Evolutionary conservation across 2,888 invertebrate species (phyloP), one percentile per base, ranked within the genome.

Genomic region (Pterostichus niger): DNA sequence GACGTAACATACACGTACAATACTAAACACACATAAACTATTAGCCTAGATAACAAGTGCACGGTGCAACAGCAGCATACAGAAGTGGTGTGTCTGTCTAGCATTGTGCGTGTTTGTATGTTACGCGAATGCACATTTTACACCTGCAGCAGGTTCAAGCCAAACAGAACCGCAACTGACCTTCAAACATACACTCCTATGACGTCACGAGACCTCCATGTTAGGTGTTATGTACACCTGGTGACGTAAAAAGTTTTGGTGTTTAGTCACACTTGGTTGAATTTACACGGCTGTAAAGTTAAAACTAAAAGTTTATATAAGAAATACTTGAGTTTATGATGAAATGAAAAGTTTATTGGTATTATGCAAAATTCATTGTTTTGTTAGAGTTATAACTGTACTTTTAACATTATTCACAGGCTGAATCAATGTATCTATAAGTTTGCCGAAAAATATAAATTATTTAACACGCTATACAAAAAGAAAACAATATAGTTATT

Each of bases 201-300:
- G 33, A 33, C 33, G 35, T 64, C 11, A 33, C 64, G 35, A 49
- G 49, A 35, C 64, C 64, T 33, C 64, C 64, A 64, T 64, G 35
- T 64, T 64, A 64, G 35, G 64, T 64, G 64, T 64, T 35, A 64
- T n/a, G 35, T 64, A 64, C 35, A 64, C 64, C 64, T 64, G 64
- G 64, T 64, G 64, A 64, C 64, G 64, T 64, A 33, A 33, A 35
- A 33, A 64, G 64, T 64, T 49, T 49, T 49, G n/a, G 49, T 49
- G n/a, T 49, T 35, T 35, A 3, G 64, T 64, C 64, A 64, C 64
- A 64, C 35, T 64, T 33, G 6, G 13, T 33, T 35, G 13, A 35
- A 9, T n/a, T 35, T 31, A 64, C 13, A 40, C 35, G 64, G n/a
- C 35, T n/a, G 33, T 64, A 33, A 13, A 64, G 33, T 35, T 64